Conservation (phyloP, 1,140 invertebrate genomes). For the Oreohelix idahoensis region DNA sequence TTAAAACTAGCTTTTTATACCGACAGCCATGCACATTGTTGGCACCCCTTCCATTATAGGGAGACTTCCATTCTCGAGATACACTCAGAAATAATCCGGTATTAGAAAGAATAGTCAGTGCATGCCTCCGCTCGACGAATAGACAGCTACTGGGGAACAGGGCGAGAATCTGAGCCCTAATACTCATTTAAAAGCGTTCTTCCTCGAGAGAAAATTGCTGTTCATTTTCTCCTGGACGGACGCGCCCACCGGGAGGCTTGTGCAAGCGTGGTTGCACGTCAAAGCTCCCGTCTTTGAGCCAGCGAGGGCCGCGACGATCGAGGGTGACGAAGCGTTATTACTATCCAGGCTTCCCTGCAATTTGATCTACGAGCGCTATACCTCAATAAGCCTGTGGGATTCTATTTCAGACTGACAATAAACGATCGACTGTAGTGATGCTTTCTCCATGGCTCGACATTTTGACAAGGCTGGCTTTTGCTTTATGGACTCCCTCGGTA, state of each 20-base stretch:
- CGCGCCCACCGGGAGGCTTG: not conserved
- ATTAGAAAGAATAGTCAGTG: not conserved
- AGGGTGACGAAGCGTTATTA: slow-evolving; percentile 3
- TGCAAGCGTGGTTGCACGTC: slow-evolving; percentile 13
- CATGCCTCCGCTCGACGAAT: not conserved
- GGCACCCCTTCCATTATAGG: no score
- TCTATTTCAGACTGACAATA: not conserved
- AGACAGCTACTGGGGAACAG: not conserved
- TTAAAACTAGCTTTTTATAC: no score
- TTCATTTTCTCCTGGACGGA: not conserved
- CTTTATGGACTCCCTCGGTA: not conserved
- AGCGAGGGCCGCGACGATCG: not conserved
- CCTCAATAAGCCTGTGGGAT: not conserved
- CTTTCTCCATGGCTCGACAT: not conserved
- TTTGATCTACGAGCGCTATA: slow-evolving; percentile 1
- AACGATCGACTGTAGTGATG: not conserved
- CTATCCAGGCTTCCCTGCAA: not conserved
- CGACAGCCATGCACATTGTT: no score
- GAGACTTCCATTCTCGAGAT: not conserved
- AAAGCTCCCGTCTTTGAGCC: not conserved
- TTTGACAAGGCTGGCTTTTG: not conserved
- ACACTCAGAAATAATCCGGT: not conserved
- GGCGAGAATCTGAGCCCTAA: not conserved
- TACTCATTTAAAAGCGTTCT: slow-evolving; percentile 6
- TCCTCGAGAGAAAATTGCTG: slow-evolving; percentile 1